Conservation (phyloP, 1,140 invertebrate genomes). For the Temnothorax longispinosus region DNA sequence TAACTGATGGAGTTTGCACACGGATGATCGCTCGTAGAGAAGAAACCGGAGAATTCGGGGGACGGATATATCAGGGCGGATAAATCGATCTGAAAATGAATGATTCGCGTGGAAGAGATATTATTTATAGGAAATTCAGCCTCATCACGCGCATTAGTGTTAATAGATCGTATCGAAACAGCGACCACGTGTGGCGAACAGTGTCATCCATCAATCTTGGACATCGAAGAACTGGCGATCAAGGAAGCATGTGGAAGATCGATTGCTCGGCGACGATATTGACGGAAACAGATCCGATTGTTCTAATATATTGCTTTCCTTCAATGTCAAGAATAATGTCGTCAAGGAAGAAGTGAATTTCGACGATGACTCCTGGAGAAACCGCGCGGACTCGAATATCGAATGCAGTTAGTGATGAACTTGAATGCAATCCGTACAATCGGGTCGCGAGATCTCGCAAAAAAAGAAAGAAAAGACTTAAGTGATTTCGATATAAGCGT, state of each 20-base stretch:
- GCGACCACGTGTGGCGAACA: neutral
- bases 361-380: neutral
- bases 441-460: constrained; percentile 58
- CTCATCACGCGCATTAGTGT: neutral
- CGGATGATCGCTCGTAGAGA: neutral
- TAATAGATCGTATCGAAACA: neutral
- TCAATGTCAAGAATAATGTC: neutral
- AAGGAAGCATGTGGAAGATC: neutral
- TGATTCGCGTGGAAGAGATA: neutral
- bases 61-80: neutral
- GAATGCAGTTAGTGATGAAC: constrained; percentile 39
- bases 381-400: neutral
- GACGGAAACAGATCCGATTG: neutral
- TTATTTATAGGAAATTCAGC: neutral
- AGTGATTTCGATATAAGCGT: constrained; percentile 30
- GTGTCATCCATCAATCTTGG: neutral
- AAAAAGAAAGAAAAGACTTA: constrained; percentile 59
- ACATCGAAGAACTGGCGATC: neutral
- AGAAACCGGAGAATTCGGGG: neutral
- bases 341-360: constrained; percentile 3
- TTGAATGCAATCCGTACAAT: constrained; percentile 21
- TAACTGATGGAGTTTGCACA: neutral
- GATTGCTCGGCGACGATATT: neutral
- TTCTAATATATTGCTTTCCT: neutral
- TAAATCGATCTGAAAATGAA: constrained; percentile 14